These are phyloP conservation scores for Dendrolimus pini DNA, from an alignment of 2,888 invertebrate species.

Conservation along the genomic window DNA sequence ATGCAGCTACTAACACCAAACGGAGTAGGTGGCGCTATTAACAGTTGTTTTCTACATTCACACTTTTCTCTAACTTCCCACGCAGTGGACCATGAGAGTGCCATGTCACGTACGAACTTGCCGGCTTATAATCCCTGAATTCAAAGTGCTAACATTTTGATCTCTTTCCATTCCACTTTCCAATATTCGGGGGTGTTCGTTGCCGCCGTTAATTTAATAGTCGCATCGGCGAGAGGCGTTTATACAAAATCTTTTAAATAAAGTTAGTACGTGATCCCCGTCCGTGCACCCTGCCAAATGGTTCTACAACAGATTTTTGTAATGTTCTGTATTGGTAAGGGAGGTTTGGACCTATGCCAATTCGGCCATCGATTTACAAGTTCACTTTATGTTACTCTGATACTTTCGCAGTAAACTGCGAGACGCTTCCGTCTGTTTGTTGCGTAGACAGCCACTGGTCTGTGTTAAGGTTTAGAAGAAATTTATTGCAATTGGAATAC, in stretches of 20 bases:
- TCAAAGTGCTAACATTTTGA: too few relatives aligned
- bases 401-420: constrained; percentile 45
- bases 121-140: too few relatives aligned
- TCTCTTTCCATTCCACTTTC: constrained; percentile 11
- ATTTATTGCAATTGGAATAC: neutral
- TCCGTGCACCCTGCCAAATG: constrained; percentile 56
- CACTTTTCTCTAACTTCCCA: too few relatives aligned
- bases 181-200: constrained; percentile 40
- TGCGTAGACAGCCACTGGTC: constrained; percentile 4
- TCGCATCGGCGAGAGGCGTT: constrained; percentile 45
- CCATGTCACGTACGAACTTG: too few relatives aligned
- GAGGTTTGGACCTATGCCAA: constrained; percentile 63
- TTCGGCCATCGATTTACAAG: constrained; percentile 72
- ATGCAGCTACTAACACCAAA: too few relatives aligned
- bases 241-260: constrained; percentile 65
- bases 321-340: constrained; percentile 69
- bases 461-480: neutral
- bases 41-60: too few relatives aligned
- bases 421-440: constrained; percentile 35
- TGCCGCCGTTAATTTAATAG: constrained; percentile 54
- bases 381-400: constrained; percentile 58
- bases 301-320: constrained; percentile 72
- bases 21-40: too few relatives aligned
- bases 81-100: too few relatives aligned
- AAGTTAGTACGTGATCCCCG: constrained; percentile 58